Conservation (phyloP, 2,113 vertebrate species). For the Thomomys bottae region DNA sequence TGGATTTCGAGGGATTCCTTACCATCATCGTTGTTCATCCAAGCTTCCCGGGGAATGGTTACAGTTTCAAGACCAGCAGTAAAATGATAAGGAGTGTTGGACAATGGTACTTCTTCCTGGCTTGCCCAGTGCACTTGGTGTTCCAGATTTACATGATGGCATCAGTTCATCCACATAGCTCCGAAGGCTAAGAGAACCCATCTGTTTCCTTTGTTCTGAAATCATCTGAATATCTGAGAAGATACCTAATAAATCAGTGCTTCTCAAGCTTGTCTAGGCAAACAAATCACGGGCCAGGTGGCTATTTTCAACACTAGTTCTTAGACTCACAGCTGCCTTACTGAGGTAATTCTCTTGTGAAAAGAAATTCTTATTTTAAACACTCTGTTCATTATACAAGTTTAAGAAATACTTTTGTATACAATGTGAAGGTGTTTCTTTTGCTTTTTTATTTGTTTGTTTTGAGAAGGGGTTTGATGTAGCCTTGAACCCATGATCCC, state of each 20-base stretch:
- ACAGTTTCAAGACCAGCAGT: no score
- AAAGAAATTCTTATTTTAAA: background rate
- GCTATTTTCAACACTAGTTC: background rate
- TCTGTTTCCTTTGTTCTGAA: constrained; percentile 19
- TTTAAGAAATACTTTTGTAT: background rate
- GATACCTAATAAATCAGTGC: background rate
- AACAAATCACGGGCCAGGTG: background rate
- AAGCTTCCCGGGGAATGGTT: background rate
- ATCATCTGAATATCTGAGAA: background rate
- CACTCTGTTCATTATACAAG: background rate
- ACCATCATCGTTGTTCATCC: no score
- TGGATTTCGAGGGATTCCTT: background rate
- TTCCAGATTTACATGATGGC: background rate
- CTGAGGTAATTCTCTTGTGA: background rate
- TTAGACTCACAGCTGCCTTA: background rate
- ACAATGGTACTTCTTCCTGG: background rate
- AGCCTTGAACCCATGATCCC: no score
- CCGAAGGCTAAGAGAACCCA: background rate
- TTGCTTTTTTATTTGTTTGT: background rate
- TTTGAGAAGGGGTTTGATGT: no score
- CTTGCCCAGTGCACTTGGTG: background rate
- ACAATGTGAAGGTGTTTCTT: background rate
- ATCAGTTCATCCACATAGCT: background rate
- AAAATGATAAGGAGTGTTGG: background rate
- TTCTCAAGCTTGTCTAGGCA: background rate